Evolutionary conservation across 2,888 invertebrate species (phyloP).

Genomic region (Nasonovia ribisnigri): DNA sequence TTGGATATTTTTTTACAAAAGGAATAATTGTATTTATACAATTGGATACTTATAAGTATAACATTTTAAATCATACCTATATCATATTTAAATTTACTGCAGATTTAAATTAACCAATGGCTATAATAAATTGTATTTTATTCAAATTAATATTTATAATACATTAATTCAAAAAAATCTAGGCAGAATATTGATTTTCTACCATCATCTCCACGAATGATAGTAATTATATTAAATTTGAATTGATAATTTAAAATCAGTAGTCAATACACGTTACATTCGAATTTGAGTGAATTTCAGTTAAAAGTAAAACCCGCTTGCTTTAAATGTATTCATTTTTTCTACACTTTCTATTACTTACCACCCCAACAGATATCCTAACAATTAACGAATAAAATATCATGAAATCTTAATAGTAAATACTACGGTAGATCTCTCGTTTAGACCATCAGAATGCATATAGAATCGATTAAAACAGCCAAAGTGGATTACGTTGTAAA

Average conservation of each 20-base stretch:
- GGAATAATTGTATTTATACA: neutral
- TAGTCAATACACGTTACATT: neutral
- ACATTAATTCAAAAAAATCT: neutral
- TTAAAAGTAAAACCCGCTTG: neutral
- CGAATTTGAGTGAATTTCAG: neutral
- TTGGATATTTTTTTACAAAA: neutral
- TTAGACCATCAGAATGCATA: neutral
- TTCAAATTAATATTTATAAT: neutral
- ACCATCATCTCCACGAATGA: too few species aligned
- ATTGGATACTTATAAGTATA: neutral
- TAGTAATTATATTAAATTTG: too few species aligned
- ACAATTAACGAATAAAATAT: neutral
- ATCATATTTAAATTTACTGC: neutral
- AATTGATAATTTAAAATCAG: too few species aligned
- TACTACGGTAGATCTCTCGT: neutral
- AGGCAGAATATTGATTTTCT: neutral
- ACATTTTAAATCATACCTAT: neutral
- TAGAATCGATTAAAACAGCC: neutral
- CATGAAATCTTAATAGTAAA: neutral
- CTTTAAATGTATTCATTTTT: neutral
- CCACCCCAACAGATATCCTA: neutral
- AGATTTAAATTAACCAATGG: neutral
- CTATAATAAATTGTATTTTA: neutral
- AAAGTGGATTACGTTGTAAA: constrained; percentile 10
- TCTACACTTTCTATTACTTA: neutral